Conservation (phyloP, 23 tunicate genomes). For the Trididemnum clinides region DNA sequence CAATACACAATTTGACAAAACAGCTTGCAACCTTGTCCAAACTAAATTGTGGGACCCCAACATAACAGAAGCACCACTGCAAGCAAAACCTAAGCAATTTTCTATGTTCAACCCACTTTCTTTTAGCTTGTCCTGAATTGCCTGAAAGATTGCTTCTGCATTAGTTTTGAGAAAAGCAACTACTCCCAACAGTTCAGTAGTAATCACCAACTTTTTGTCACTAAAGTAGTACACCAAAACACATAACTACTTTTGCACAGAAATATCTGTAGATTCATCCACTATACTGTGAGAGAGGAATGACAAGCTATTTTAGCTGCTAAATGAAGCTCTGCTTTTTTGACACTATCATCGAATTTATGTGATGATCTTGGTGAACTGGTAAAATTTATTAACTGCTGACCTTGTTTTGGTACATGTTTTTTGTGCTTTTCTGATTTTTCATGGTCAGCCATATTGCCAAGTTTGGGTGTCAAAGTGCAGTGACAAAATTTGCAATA, state of each 20-base stretch:
- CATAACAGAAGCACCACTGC: conserved; percentile 33
- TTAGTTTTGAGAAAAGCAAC: conserved; percentile 20
- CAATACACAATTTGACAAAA: conserved; percentile 7
- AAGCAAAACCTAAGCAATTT: conserved; percentile 27
- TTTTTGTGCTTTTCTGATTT: too few species aligned
- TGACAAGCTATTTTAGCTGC: too few species aligned
- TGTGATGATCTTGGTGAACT: too few species aligned
- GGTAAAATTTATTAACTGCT: neutral
- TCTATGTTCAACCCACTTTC: neutral
- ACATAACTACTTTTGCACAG: conserved; percentile 38
- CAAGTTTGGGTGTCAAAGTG: too few species aligned
- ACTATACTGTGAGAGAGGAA: neutral
- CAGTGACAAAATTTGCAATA: too few species aligned
- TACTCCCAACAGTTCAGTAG: conserved; percentile 19
- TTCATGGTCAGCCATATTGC: too few species aligned
- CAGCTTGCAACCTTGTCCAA: conserved; percentile 28
- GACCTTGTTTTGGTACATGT: neutral
- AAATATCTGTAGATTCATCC: conserved; percentile 49
- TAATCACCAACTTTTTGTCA: conserved; percentile 22
- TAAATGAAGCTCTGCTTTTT: too few species aligned
- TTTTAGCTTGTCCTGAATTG: conserved; percentile 9
- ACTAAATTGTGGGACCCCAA: conserved; percentile 51
- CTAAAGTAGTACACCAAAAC: conserved; percentile 37
- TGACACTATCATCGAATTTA: too few species aligned
- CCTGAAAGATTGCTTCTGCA: conserved; percentile 22